Conservation (phyloP, 2,888 invertebrate species). For the Auanema freiburgensis region DNA sequence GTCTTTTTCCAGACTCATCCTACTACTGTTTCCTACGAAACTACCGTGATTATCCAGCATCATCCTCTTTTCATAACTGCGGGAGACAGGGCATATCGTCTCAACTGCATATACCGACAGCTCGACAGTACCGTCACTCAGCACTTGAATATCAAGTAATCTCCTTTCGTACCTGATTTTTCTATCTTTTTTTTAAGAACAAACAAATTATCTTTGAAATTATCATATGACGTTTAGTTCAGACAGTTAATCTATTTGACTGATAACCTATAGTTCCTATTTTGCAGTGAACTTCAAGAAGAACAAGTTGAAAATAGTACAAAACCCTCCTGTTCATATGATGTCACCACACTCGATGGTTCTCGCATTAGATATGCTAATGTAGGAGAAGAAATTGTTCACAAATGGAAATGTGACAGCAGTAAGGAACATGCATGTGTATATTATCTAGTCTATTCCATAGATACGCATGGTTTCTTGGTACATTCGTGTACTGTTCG, state of each 20-base stretch:
- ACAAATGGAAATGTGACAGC: slow-evolving; percentile 60
- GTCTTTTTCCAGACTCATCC: slow-evolving; percentile 37
- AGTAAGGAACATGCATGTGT: slow-evolving; percentile 24
- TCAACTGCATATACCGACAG: slow-evolving; percentile 58
- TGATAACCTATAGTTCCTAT: not conserved
- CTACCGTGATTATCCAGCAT: slow-evolving; percentile 56
- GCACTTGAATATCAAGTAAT: slow-evolving; percentile 49
- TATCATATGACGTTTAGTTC: not conserved
- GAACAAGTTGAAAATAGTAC: slow-evolving; percentile 20
- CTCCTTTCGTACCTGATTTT: not conserved
- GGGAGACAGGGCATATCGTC: slow-evolving; percentile 39
- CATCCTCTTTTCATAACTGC: slow-evolving; percentile 60
- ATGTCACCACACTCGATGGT: slow-evolving; percentile 50
- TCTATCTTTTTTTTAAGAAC: not conserved
- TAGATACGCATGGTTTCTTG: slow-evolving; percentile 55
- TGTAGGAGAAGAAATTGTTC: slow-evolving; percentile 58
- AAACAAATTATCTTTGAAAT: not conserved
- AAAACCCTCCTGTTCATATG: slow-evolving; percentile 43
- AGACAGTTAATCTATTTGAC: not conserved
- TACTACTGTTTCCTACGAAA: slow-evolving; percentile 49
- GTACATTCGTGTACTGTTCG: slow-evolving; percentile 61
- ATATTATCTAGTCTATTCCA: slow-evolving; percentile 7
- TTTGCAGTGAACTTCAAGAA: slow-evolving; percentile 32
- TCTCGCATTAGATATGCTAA: slow-evolving; percentile 53
- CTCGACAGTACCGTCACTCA: slow-evolving; percentile 36